These are phyloP conservation scores for Columba guinea DNA, from an alignment of 2,797 vertebrate genomes.

Conservation along the genomic window DNA sequence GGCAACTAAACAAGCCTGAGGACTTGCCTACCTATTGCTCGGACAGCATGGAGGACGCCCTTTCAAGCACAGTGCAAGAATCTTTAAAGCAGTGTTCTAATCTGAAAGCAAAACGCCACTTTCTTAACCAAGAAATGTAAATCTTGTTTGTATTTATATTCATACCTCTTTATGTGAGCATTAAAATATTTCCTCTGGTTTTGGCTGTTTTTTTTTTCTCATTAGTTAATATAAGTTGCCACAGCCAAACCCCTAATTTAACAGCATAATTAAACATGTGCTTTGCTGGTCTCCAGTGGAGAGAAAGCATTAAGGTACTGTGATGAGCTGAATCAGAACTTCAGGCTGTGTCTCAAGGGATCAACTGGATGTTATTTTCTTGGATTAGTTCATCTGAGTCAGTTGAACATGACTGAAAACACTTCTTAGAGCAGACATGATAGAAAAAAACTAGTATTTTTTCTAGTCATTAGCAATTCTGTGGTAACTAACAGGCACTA, in stretches of 20 bases:
- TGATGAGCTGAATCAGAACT: constrained; percentile 52
- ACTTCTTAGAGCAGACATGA: constrained; percentile 3
- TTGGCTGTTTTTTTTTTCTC: not conserved
- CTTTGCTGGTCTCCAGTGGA: constrained; percentile 37
- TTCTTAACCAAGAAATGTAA: constrained; percentile 39
- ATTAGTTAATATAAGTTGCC: constrained; percentile 36
- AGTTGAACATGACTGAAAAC: constrained; percentile 28
- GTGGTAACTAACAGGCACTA: constrained; percentile 36
- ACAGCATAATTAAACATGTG: constrained; percentile 34
- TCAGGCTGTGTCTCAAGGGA: constrained; percentile 46
- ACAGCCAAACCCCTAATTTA: constrained; percentile 59
- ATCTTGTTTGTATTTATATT: constrained; percentile 53
- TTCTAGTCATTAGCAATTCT: constrained; percentile 26
- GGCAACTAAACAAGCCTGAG: not conserved
- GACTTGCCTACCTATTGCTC: not conserved
- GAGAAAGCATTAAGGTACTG: not conserved
- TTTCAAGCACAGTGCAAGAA: not conserved
- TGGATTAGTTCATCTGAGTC: constrained; percentile 51
- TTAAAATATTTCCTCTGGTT: constrained; percentile 63
- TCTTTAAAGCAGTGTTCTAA: not conserved
- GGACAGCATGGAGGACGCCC: not conserved
- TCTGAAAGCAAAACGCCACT: not conserved
- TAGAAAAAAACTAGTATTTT: constrained; percentile 51
- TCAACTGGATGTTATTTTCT: constrained; percentile 43
- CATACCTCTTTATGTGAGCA: constrained; percentile 30